Evolutionary conservation across 2,888 invertebrate species (phyloP), one percentile per base, ranked within the genome.

Genomic region (Scotopteryx bipunctaria): DNA sequence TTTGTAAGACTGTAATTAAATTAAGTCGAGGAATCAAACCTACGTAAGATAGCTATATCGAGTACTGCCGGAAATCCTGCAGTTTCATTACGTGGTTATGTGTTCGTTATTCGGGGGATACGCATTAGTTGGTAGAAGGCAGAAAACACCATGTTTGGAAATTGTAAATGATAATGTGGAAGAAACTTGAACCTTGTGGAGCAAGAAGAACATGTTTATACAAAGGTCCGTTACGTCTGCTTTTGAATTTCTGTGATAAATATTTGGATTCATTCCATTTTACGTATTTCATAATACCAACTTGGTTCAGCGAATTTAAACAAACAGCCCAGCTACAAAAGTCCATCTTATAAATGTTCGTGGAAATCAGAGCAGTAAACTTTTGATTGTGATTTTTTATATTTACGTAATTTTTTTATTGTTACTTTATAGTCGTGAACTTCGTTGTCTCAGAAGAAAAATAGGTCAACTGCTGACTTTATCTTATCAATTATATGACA

Each of bases 1-100:
- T 63, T 59, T 59, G 60, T 60, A 60, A 63, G 57, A 48, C 43
- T 48, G 38, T 31, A 55, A 60, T 60, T 57, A 55, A 50, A 62
- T 57, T 47, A 57, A 57, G 57, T 51, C 53, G 63, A 44, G 57
- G 58, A 63, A 60, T 60, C 60, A 63, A 60, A 36, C 21, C 27
- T 3, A 57, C 21, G 47, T 4, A 60, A 19, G 49, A 52, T 57
- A 57, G 48, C 47, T 59, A 47, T 50, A 55, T 48, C 27, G 55
- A 51, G 52, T 45, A 42, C 37, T 45, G 48, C 33, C 48, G 58
- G 57, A 63, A 57, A 53, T 45, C 53, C 51, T 48, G 38, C 29
- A 49, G 33, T 27, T 41, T 43, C 43, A 44, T 46, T 25, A 19
- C 31, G 19, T 32, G 15, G 3, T 32, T 32, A 15, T 15, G 6